Evolutionary conservation across 2,113 vertebrate species (phyloP).

Genomic region (Euleptes europaea): DNA sequence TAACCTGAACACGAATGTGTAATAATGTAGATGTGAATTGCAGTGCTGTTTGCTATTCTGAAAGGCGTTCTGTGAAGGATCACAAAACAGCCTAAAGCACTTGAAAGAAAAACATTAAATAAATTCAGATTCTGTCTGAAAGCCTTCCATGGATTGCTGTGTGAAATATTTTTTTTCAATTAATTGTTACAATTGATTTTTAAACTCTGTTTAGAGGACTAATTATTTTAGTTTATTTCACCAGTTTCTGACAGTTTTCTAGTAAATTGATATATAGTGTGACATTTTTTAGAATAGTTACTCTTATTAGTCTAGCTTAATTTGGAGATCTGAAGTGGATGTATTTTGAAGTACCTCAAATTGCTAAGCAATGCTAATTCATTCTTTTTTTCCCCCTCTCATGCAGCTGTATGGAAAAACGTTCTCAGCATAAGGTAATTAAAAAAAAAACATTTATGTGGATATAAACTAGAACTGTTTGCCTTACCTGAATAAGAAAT

Average conservation of each 20-base stretch:
- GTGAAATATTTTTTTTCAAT: neutral
- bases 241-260: neutral
- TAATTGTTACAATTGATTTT: neutral
- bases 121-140: neutral
- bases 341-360: neutral
- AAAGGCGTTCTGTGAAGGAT: neutral
- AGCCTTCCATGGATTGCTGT: neutral
- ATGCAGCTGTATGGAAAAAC: slow-evolving; percentile 84
- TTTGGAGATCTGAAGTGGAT: neutral
- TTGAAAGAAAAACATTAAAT: neutral
- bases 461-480: neutral
- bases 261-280: neutral
- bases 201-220: neutral
- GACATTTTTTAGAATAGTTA: neutral
- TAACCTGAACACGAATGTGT: neutral
- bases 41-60: neutral
- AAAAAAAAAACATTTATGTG: neutral
- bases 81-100: neutral
- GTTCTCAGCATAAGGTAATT: slow-evolving; percentile 84
- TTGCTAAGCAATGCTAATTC: slow-evolving; percentile 17
- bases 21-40: neutral
- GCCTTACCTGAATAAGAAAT: neutral
- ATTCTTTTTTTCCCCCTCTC: slow-evolving; percentile 40
- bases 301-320: neutral
- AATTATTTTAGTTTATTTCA: neutral